phyloP scores from a whole-genome alignment of 2,113 vertebrate genomes.

The Anolis carolinensis region DNA sequence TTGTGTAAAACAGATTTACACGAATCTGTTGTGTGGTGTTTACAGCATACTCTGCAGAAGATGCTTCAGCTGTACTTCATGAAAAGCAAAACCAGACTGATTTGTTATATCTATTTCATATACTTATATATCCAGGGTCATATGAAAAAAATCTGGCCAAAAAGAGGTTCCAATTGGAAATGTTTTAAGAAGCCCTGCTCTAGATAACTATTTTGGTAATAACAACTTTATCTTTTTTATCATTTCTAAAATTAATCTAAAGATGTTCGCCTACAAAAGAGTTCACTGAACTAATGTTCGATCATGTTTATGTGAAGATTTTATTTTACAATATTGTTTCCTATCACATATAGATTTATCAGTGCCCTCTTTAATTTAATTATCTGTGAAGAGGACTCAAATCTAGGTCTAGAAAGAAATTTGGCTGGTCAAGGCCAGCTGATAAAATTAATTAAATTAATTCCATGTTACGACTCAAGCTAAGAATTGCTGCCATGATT shows the following conservation, averaged over 20 bases:
- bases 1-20: too few species aligned
- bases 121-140: too few species aligned
- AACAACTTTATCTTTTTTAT: neutral
- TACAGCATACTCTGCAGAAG: too few species aligned
- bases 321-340: neutral
- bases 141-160: too few species aligned
- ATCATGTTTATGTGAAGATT: neutral
- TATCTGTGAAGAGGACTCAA: neutral
- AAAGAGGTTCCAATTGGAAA: too few species aligned
- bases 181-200: too few species aligned
- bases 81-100: too few species aligned
- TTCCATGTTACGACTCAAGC: neutral
- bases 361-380: conserved; percentile 6
- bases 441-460: conserved; percentile 4
- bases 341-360: neutral
- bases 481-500: neutral
- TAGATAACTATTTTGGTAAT: neutral
- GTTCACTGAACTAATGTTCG: neutral
- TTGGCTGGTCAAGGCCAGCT: neutral
- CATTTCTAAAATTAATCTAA: neutral
- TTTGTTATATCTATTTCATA: too few species aligned
- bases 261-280: neutral
- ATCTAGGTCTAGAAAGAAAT: neutral
- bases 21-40: too few species aligned
- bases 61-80: too few species aligned